phyloP scores from a whole-genome alignment of 2,113 vertebrate species.

The Gambusia affinis region DNA sequence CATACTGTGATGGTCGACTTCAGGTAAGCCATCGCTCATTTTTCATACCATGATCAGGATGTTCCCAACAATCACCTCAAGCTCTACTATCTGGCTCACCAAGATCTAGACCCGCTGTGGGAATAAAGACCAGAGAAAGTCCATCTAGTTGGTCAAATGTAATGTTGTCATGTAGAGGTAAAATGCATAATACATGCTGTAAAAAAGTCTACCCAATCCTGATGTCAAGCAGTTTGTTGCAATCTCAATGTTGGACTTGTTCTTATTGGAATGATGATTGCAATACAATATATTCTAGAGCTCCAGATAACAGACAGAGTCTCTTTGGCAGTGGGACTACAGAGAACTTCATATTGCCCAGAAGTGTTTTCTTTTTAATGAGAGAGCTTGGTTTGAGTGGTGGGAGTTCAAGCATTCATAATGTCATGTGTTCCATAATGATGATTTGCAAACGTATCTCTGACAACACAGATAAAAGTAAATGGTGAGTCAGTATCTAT shows the following conservation, averaged over 20 bases:
- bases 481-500: too few relatives aligned
- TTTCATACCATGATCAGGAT: not conserved
- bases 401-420: too few relatives aligned
- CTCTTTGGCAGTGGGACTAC: too few relatives aligned
- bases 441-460: not conserved
- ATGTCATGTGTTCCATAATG: not conserved
- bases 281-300: too few relatives aligned
- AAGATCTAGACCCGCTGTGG: not conserved
- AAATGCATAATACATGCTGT: not conserved
- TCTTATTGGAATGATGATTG: too few relatives aligned
- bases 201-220: not conserved
- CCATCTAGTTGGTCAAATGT: not conserved
- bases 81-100: not conserved
- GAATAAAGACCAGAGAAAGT: not conserved
- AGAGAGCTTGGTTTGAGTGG: too few relatives aligned
- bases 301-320: too few relatives aligned
- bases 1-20: too few relatives aligned
- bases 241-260: not conserved
- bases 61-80: not conserved
- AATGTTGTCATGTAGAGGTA: not conserved
- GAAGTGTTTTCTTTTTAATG: too few relatives aligned
- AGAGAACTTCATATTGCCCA: too few relatives aligned
- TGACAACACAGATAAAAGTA: not conserved
- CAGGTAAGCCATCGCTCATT: too few relatives aligned
- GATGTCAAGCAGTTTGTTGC: not conserved